Evolutionary conservation across 2,888 invertebrate species (phyloP).

Genomic region (Petrolisthes manimaculis): DNA sequence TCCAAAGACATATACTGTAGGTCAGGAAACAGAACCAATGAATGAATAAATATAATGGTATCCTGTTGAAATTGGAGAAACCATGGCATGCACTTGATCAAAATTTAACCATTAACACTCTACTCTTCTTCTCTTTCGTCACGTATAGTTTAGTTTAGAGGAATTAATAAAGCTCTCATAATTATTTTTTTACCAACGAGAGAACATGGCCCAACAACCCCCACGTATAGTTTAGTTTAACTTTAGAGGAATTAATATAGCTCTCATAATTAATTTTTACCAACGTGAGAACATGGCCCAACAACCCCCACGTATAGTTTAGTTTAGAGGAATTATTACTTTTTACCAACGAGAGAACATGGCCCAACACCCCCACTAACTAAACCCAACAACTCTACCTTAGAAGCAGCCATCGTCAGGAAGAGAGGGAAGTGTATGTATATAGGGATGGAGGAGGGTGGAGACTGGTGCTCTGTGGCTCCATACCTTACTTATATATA

Average conservation of each 20-base stretch:
- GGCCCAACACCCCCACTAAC: not conserved
- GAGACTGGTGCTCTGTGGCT: not conserved
- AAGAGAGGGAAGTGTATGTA: not conserved
- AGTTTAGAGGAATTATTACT: no score
- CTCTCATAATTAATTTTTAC: not conserved
- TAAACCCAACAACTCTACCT: not conserved
- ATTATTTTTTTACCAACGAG: not conserved
- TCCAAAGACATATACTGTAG: no score
- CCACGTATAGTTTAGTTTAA: no score
- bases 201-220: not conserved
- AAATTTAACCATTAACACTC: no score
- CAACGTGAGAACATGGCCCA: not conserved
- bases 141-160: no score
- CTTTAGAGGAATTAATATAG: no score
- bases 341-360: not conserved
- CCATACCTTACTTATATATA: slow-evolving; percentile 6
- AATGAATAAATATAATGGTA: no score
- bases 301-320: not conserved
- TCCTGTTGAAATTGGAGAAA: no score
- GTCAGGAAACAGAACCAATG: no score
- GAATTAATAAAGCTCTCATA: no score
- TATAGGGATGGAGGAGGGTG: not conserved
- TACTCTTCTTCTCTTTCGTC: no score
- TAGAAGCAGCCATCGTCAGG: not conserved
- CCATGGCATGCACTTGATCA: no score